Evolutionary conservation across 2,888 invertebrate genomes (phyloP).

Genomic region (Rhingia campestris): DNA sequence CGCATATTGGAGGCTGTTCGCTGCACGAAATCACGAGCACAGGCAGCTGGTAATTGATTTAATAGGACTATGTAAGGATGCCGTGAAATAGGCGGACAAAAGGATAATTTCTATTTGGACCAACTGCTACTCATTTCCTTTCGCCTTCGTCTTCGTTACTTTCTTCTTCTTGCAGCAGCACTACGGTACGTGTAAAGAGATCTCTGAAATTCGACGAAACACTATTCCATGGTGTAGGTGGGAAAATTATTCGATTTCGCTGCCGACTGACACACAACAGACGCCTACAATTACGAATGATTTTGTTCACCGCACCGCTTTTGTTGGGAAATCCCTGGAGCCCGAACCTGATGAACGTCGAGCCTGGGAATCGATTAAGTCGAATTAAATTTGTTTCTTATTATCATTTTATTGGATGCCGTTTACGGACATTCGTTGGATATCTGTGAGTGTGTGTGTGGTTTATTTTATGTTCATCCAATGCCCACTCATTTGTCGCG

Average conservation of each 20-base stretch:
- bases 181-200: slow-evolving; percentile 3
- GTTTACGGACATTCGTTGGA: slow-evolving; percentile 38
- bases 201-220: slow-evolving; percentile 30
- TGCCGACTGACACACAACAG: slow-evolving; percentile 36
- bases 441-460: neutral
- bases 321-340: slow-evolving; percentile 7
- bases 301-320: neutral
- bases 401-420: slow-evolving; percentile 69
- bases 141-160: neutral
- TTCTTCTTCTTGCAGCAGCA: neutral
- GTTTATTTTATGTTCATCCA: slow-evolving; percentile 28
- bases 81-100: slow-evolving; percentile 66
- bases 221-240: slow-evolving; percentile 38
- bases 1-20: slow-evolving; percentile 51
- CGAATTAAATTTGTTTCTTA: slow-evolving; percentile 69
- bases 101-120: slow-evolving; percentile 64
- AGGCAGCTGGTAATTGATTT: slow-evolving; percentile 66
- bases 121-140: slow-evolving; percentile 63
- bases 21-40: slow-evolving; percentile 49
- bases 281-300: slow-evolving; percentile 54
- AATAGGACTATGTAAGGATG: slow-evolving; percentile 47
- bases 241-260: slow-evolving; percentile 47
- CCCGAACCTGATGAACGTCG: slow-evolving; percentile 33
- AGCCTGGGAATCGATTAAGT: slow-evolving; percentile 41
- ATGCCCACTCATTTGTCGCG: slow-evolving; percentile 66